phyloP scores from a whole-genome alignment of 2,797 vertebrate species.

The Thaleichthys pacificus region DNA sequence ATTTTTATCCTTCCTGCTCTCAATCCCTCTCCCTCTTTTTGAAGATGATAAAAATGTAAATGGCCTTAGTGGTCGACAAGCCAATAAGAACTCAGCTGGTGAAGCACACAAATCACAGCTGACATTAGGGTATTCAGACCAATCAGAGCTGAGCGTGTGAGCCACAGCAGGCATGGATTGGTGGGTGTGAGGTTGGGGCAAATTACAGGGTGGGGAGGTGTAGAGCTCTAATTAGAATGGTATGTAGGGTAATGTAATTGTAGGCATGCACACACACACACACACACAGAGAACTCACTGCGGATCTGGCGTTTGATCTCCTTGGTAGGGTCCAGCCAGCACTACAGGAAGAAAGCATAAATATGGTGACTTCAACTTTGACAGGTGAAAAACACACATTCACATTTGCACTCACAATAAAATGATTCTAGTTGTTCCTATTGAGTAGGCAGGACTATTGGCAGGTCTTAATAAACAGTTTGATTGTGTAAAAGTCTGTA shows the following conservation, averaged over 20 bases:
- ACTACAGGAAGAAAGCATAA: constrained; percentile 67
- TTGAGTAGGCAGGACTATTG: background rate
- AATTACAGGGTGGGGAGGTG: background rate
- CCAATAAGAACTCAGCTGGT: no score
- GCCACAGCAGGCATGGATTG: background rate
- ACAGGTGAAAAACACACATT: background rate
- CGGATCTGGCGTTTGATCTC: constrained; percentile 94
- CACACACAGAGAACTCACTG: constrained; percentile 79
- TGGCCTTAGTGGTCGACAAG: no score
- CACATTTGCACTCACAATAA: background rate
- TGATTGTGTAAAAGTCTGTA: background rate
- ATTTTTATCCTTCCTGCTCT: background rate
- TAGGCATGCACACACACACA: background rate
- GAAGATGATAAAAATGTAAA: background rate
- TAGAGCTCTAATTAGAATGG: background rate
- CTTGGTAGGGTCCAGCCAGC: constrained; percentile 93
- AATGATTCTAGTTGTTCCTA: background rate
- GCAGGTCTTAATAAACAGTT: background rate
- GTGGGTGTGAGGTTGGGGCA: background rate
- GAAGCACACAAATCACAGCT: background rate
- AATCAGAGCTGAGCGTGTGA: background rate
- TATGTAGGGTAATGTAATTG: background rate
- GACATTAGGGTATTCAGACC: background rate
- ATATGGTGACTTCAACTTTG: background rate
- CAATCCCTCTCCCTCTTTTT: background rate